A percentile compares a stretch with the other conserved stretches of the same genome.
phyloP scores from a whole-genome alignment of 2,888 invertebrate genomes.

The Heteromurus nitidus region DNA sequence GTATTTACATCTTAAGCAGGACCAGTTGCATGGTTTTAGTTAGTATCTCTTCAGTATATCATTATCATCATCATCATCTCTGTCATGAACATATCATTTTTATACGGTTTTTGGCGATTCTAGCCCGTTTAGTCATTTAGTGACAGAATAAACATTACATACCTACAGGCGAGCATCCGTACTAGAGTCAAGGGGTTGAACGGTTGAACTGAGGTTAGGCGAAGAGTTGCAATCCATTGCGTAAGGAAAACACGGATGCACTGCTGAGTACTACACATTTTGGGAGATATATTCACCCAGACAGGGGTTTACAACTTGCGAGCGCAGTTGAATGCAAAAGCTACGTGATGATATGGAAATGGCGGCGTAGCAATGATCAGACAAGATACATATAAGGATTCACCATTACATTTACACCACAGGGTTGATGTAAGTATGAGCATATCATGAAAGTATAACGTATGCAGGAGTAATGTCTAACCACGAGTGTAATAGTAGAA shows the following conservation, averaged over 20 bases:
- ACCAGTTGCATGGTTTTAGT: no score
- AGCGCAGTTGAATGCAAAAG: slow-evolving; percentile 6
- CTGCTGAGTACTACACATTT: background rate
- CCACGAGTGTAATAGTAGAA: background rate
- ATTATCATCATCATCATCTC: slow-evolving; percentile 40
- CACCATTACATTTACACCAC: slow-evolving; percentile 1
- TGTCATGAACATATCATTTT: slow-evolving; percentile 46
- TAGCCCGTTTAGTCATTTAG: background rate
- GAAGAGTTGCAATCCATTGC: background rate
- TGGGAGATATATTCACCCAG: background rate
- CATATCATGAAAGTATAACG: slow-evolving; percentile 1
- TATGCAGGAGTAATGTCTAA: no score
- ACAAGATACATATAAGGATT: slow-evolving; percentile 32
- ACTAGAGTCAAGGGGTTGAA: slow-evolving; percentile 30
- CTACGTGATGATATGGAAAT: slow-evolving; percentile 10
- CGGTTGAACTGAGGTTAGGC: slow-evolving; percentile 28
- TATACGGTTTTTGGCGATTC: slow-evolving; percentile 13
- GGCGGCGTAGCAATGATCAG: slow-evolving; percentile 22
- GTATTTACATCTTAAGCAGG: no score
- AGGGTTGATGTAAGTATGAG: background rate
- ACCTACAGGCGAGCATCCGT: slow-evolving; percentile 8
- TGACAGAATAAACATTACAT: background rate
- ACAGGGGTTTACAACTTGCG: background rate
- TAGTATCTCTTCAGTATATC: slow-evolving; percentile 20
- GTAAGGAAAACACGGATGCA: background rate